Base-by-base conservation (phyloP, 2,113 vertebrate genomes). In the Anoura caudifer region DNA sequence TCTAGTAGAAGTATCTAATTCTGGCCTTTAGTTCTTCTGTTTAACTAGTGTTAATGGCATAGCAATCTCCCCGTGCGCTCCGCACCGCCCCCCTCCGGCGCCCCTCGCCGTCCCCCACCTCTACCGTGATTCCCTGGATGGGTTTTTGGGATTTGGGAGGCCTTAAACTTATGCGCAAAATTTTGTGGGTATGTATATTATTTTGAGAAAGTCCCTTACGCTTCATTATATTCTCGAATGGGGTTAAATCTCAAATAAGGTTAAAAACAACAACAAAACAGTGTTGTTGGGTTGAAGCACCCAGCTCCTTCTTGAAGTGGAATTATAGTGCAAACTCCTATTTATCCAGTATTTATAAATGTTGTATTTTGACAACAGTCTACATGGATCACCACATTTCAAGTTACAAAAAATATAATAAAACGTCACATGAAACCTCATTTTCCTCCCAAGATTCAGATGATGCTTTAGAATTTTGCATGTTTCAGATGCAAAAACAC, bases 191-290 rank as follows among this genome's bases (percentile, higher is more conserved):
- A 15, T 77, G 31, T 19, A 2, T 91, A 47, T 88, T 95, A 91
- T 88, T 17, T 67, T 59, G 24, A 52, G 11, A 63, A 91, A 80
- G 22, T 67, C 28, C 36, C 33, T 56, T 77, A 59, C 33, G 41
- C 75, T 85, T 94, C 36, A 81, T 77, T 36, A n/a, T 75, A 43
- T 87, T 94, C 72, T 94, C 81, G 82, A 38, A 76, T 84, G 45
- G 16, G 11, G 5, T 89, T 86, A 73, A 90, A 4, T 91, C 15
- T 54, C 61, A 87, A 50, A 54, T 70, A 63, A 87, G 28, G 59
- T 85, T 69, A n/a, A 67, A 91, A 77, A 56, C 59, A 94, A 14
- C 10, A 80, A 80, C 24, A 31, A 19, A 43, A 82, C 52, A 36
- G 17, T 31, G 4, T 75, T n/a, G n/a, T n/a, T n/a, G 28, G 61